Evolutionary conservation across 2,797 vertebrate genomes (phyloP).

Genomic region (Delichon dasypus): DNA sequence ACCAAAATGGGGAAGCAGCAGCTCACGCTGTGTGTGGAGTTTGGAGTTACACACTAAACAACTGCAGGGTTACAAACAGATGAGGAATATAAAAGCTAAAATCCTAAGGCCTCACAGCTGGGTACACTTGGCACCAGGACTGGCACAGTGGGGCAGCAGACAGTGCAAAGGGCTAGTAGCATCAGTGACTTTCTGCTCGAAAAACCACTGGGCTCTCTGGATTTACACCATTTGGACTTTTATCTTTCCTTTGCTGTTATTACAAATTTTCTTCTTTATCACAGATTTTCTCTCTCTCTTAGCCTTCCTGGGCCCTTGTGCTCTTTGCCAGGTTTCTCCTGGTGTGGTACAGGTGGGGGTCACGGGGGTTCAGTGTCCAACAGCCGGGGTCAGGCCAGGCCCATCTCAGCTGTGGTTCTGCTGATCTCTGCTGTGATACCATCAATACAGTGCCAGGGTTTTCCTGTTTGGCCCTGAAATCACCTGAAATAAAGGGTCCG

Average conservation of each 20-base stretch:
- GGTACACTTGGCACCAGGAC: rapidly evolving
- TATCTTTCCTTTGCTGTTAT: not conserved
- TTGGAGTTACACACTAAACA: rapidly evolving
- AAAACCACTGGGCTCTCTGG: not conserved
- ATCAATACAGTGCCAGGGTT: not conserved
- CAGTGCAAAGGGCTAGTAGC: rapidly evolving
- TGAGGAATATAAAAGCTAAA: not conserved
- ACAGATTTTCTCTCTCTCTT: not conserved
- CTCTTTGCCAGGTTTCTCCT: not conserved
- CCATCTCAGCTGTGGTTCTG: not conserved
- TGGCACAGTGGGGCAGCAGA: not conserved
- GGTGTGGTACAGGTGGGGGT: not conserved
- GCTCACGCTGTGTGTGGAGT: not conserved
- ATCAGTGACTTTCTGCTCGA: not conserved
- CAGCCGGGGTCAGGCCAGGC: conserved; percentile 1
- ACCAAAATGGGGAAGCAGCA: not conserved
- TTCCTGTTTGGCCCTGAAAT: not conserved
- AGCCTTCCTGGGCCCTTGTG: not conserved
- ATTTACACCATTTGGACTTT: rapidly evolving
- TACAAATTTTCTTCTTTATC: not conserved
- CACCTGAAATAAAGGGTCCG: not conserved
- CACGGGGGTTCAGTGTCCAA: not conserved
- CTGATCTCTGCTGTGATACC: not conserved
- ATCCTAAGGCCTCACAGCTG: not conserved
- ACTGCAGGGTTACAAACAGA: rapidly evolving